Percentiles rank a stretch among this genome's conserved stretches.
Conservation (phyloP, 1,140 invertebrate species). For the Acromyrmex heyeri region DNA sequence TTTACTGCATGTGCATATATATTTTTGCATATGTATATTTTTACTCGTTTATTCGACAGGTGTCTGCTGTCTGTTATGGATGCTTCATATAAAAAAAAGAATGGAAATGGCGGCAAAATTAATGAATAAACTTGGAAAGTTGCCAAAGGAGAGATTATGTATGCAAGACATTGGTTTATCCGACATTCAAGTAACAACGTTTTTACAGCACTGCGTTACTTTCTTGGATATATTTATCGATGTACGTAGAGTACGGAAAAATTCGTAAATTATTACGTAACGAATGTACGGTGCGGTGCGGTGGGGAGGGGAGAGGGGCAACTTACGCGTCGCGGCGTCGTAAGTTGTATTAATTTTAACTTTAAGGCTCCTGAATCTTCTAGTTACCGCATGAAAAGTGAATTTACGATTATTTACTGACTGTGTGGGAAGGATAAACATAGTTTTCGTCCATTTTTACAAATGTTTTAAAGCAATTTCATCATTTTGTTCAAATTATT, state of each 20-base stretch:
- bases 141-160: conserved; percentile 94
- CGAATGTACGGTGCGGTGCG: no score
- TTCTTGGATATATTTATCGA: conserved; percentile 93
- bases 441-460: no score
- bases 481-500: no score
- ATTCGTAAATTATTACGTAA: not conserved
- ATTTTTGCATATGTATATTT: not conserved
- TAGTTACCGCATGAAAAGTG: no score
- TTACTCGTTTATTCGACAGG: conserved; percentile 82
- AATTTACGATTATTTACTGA: no score
- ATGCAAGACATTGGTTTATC: conserved; percentile 92
- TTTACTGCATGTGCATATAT: not conserved
- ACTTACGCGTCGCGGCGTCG: no score
- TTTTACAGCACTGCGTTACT: conserved; percentile 90
- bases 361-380: no score
- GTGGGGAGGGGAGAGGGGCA: no score
- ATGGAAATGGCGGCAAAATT: conserved; percentile 92
- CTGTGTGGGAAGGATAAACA: no score
- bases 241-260: conserved; percentile 76
- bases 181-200: conserved; percentile 89
- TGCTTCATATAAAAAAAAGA: conserved; percentile 92
- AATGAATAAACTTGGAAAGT: conserved; percentile 95
- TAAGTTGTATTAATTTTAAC: not conserved
- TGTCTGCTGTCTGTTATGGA: conserved; percentile 95
- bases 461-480: no score